Percentiles rank a stretch among this genome's conserved stretches.
These are phyloP conservation scores for Mastomys coucha DNA, from an alignment of 2,113 vertebrate genomes.

Conservation along the genomic window DNA sequence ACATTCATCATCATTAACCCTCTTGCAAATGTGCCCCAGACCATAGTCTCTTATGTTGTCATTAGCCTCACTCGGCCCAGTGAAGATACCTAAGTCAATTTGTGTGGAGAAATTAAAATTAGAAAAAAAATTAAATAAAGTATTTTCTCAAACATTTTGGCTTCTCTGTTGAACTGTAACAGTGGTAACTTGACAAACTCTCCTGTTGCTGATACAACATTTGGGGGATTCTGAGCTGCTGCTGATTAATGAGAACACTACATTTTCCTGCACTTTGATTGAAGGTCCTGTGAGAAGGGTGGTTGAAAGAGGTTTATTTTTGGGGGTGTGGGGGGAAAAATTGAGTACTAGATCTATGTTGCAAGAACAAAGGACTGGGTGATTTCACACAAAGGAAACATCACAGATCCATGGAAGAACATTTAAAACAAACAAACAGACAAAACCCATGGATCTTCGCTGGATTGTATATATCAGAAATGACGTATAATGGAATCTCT, in stretches of 20 bases:
- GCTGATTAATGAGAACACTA: neutral
- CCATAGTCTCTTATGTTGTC: constrained; percentile 49
- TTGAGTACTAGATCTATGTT: neutral
- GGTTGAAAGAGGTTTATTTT: neutral
- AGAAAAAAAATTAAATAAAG: constrained; percentile 54
- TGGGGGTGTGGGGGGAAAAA: neutral
- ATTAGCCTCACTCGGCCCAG: constrained; percentile 33
- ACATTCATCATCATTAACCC: constrained; percentile 35
- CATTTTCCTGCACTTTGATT: neutral
- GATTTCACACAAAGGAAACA: neutral
- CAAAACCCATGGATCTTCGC: neutral
- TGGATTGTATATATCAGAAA: neutral
- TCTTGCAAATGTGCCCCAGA: constrained; percentile 12
- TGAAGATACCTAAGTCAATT: constrained; percentile 64
- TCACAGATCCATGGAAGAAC: neutral
- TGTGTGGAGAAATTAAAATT: constrained; percentile 55
- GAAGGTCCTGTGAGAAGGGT: neutral
- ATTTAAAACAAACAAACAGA: neutral
- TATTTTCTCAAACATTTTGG: constrained; percentile 2
- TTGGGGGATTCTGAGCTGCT: neutral
- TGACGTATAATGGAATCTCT: constrained; percentile 20
- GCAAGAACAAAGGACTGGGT: neutral
- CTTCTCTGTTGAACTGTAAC: constrained; percentile 55
- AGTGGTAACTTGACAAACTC: constrained; percentile 31
- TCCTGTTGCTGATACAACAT: neutral